Evolutionary conservation across 1,140 invertebrate species (phyloP), one percentile per base, ranked within the genome.

Genomic region (Drosophila obscura): DNA sequence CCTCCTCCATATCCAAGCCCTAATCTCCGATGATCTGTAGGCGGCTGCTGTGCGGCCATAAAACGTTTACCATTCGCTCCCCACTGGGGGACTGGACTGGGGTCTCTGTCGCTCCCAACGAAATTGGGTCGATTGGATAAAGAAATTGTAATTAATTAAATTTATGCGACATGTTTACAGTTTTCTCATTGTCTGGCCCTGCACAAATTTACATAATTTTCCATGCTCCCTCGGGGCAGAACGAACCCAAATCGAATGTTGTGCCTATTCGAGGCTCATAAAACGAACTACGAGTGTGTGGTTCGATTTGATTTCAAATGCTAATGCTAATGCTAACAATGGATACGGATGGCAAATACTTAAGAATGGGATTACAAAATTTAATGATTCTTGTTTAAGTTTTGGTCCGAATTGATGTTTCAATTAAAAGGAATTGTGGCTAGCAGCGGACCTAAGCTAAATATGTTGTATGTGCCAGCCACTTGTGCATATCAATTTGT

Each of bases 61-160:
- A 87, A 87, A 63, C 82, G 82, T 64, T 88, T 87, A 87, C 49
- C 65, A 61, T 24, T 13, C 53, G 46, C 39, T 50, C 44, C 41
- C 24, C 26, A 24, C 11, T 24, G 41, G 43, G 26, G 52, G 15
- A 16, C 28, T 31, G 28, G 28, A 6, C 28, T 9, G 8, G 2
- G 22, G 22, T 24, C 22, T 24, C 19, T 8, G 28, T 31, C 56
- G 31, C 28, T 39, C 5, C 26, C 50, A 43, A 45, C 35, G 50
- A 15, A 87, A 58, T 72, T 83, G 83, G 83, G 83, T 87, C 83
- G 83, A 79, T 83, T 79, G 83, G 83, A 87, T 87, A 87, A 87
- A 87, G 83, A 87, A 87, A 87, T 87, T 80, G 82, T 87, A 87
- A 87, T 87, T 87, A 87, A 87, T 87, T 87, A 83, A 88, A 83